These are phyloP conservation scores for Gryon sp. DNA, from an alignment of 1,140 invertebrate species.

Conservation along the genomic window DNA sequence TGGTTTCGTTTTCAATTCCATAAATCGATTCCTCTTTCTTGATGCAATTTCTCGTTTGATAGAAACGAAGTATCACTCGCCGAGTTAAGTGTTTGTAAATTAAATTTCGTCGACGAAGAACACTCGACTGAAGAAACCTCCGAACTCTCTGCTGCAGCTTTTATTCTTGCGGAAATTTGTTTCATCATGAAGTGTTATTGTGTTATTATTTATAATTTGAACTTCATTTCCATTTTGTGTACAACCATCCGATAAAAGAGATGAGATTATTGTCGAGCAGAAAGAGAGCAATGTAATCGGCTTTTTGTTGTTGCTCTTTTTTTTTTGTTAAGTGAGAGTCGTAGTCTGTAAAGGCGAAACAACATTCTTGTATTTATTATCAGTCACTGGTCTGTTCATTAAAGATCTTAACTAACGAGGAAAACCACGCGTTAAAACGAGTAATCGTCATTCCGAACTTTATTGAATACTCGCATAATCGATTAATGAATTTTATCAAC, in stretches of 20 bases:
- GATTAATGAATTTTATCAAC: not conserved
- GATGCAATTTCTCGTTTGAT: slow-evolving; percentile 43
- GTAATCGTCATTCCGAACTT: not conserved
- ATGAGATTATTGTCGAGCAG: no score
- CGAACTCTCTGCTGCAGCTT: not conserved
- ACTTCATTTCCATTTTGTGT: slow-evolving; percentile 6
- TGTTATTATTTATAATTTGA: slow-evolving; percentile 12
- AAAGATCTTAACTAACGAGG: not conserved
- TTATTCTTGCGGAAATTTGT: slow-evolving; percentile 20
- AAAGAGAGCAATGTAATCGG: no score
- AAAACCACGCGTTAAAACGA: not conserved
- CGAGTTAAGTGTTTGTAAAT: slow-evolving; percentile 40
- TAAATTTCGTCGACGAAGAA: slow-evolving; percentile 29
- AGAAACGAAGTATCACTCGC: slow-evolving; percentile 23
- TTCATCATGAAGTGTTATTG: slow-evolving; percentile 6
- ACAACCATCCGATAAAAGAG: no score
- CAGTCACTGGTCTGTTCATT: slow-evolving; percentile 7
- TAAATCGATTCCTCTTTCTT: slow-evolving; percentile 46
- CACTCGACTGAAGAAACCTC: slow-evolving; percentile 1
- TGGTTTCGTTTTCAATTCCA: slow-evolving; percentile 47
- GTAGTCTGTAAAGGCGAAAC: slow-evolving; percentile 1
- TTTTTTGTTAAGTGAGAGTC: not conserved
- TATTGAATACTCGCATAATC: not conserved
- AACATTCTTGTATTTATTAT: slow-evolving; percentile 23
- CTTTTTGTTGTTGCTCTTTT: not conserved